Evolutionary conservation across 2,113 vertebrate species (phyloP).

Genomic region (Corythoichthys haematopterus): DNA sequence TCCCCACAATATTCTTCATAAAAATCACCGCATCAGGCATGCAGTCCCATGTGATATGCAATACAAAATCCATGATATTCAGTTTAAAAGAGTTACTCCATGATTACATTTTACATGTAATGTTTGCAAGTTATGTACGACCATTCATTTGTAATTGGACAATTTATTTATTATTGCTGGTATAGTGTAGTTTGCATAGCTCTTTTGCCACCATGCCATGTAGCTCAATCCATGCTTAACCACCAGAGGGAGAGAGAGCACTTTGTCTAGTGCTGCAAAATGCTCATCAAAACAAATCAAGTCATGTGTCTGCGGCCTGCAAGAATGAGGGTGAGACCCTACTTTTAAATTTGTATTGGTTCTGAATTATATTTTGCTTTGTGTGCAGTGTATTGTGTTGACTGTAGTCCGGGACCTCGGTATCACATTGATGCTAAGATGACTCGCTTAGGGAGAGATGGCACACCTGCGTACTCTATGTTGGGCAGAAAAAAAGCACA

Average conservation of each 20-base stretch:
- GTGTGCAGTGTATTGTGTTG: conserved; percentile 66
- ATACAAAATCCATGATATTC: not conserved
- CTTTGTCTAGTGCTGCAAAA: too few relatives aligned
- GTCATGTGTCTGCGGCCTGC: too few relatives aligned
- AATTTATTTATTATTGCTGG: not conserved
- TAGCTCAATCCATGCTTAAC: not conserved
- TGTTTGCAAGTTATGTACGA: too few relatives aligned
- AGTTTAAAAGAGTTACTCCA: too few relatives aligned
- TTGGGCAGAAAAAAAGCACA: conserved; percentile 65
- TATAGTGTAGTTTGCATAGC: not conserved
- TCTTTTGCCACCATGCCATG: conserved; percentile 5
- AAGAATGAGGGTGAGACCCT: not conserved
- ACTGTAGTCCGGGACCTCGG: conserved; percentile 78
- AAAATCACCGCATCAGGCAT: too few relatives aligned
- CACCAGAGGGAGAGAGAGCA: conserved; percentile 50
- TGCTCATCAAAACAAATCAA: too few relatives aligned
- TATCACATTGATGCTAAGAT: conserved; percentile 78
- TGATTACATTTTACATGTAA: too few relatives aligned
- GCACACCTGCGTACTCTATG: conserved; percentile 79
- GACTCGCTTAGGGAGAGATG: conserved; percentile 78
- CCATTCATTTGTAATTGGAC: too few relatives aligned
- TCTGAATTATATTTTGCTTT: not conserved
- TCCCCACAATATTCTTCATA: not conserved
- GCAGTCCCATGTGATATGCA: not conserved
- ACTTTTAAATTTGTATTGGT: not conserved